Base-by-base conservation (phyloP, 2,113 vertebrate species). In the Xiphorhynchus elegans region DNA sequence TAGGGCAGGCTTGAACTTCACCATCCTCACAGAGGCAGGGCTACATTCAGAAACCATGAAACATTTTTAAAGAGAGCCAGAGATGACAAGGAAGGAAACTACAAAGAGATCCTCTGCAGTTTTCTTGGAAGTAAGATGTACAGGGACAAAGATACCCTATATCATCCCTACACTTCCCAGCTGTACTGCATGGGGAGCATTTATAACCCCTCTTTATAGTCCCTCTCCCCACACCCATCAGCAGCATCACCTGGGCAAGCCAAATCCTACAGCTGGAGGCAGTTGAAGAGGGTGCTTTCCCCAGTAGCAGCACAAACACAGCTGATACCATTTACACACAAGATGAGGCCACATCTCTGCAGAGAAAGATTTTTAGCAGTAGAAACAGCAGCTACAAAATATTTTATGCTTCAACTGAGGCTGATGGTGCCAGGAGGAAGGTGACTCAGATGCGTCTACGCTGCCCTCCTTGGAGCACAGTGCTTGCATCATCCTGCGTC, bases 151-250 rank as follows among this genome's bases (percentile, higher is more conserved):
- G 0, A 39, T 6, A 1, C 37, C 37, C 37, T 37, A 37, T 37
- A 37, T 37, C 13, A 60, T 3, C 4, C 16, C 16, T 33, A 37
- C 3, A 25, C 16, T 6, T 50, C 5, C 4, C 15, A 63, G 2
- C 4, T 24, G 0, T 3, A 2, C 11, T 58, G 0, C 24, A 39
- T 1, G 5, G 7, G 4, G 6, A 63, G 3, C 4, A 5, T 25
- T 29, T 39, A 1, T 17, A 33, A 40, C 7, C 53, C 13, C 10
- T 56, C 16, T 68, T 49, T 46, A 28, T 46, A 64, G 31, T 17
- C 28, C 25, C 21, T 46, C 35, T 64, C 19, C 88, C 15, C 35
- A 40, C 29, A 6, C 13, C 10, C 21, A 17, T 5, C 62, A 53
- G 28, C 62, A 87, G 33, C 70, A 87, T 16, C 80, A 62, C 50